These are phyloP conservation scores for Psittacula cyanocephala DNA, from an alignment of 2,113 vertebrate species.

Conservation along the genomic window DNA sequence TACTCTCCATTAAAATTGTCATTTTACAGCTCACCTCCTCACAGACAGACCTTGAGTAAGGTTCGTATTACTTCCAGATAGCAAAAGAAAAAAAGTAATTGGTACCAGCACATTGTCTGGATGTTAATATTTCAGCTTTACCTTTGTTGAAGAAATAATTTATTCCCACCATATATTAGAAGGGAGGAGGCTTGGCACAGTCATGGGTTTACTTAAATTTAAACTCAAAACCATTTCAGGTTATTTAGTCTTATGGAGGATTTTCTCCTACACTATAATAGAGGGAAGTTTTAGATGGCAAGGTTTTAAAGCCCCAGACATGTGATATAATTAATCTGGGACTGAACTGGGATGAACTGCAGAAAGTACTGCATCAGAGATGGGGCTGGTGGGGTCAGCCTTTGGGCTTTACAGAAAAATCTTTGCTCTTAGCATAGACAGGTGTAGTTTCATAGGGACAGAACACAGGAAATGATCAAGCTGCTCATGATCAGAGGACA, in stretches of 20 bases:
- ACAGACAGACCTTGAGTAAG: not conserved
- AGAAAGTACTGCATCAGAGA: not conserved
- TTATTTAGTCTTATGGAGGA: not conserved
- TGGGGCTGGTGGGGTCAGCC: not conserved
- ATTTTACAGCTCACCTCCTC: constrained; percentile 1
- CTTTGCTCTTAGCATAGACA: not conserved
- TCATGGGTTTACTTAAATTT: not conserved
- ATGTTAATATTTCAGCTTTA: not conserved
- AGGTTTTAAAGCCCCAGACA: not conserved
- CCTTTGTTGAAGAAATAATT: not conserved
- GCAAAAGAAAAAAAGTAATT: constrained; percentile 6
- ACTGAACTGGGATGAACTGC: not conserved
- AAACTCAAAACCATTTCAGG: not conserved
- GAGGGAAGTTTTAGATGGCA: not conserved
- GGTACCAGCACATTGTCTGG: not conserved
- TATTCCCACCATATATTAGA: not conserved
- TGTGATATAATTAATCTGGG: not conserved
- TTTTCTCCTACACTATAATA: not conserved
- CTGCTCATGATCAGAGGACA: not conserved
- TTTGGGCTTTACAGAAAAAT: not conserved
- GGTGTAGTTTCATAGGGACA: not conserved
- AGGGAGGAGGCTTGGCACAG: not conserved
- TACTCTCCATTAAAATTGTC: not conserved
- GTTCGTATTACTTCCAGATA: not conserved
- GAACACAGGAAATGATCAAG: not conserved